Evolutionary conservation across 1,140 invertebrate species (phyloP), one percentile per base, ranked within the genome.

Genomic region (Plodia interpunctella): DNA sequence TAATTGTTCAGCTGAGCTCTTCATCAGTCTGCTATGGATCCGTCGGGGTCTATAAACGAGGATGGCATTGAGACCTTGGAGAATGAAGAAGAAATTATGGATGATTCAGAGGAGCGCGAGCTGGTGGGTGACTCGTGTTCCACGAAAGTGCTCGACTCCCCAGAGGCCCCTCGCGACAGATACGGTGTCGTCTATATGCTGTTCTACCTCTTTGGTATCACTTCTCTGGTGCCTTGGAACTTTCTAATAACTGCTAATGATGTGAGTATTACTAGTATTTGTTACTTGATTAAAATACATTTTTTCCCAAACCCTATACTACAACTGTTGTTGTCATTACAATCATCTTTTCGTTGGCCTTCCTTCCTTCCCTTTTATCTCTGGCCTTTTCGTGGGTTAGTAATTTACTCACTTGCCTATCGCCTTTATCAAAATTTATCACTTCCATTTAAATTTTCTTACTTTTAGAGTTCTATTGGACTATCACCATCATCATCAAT

Each of bases 181-280:
- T 93, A 91, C 56, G 78, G 90, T 32, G 80, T 91, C 32, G 95
- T 96, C 11, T 98, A 96, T 73, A 88, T 96, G 15, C 94, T 97
- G 52, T 98, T 98, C 90, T 97, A 97, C 83, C 89, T 98, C 60
- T 92, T 98, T 63, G 97, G 97, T 49, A 94, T 98, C 72, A 96
- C 95, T 53, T 97, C 96, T 20, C 90, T 98, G 57, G 92, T 98
- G 17, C 97, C 97, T 62, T 99, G 97, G 97, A 98, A 97, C 83
- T 98, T 98, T 87, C 97, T 98, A 78, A 95, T 98, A 25, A 98
- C 97, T 62, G 97, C 97, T 18, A 95, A 98, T 90, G 95, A 97
- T 91, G 97, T 98, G 90, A 94, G 94, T 93, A 67, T 51, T 50
- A 20, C 57, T 73, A 3, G 38, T 55, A 61, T 55, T 44, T 56